These are phyloP conservation scores for Falco rusticolus DNA, from an alignment of 2,797 vertebrate species.

Conservation along the genomic window DNA sequence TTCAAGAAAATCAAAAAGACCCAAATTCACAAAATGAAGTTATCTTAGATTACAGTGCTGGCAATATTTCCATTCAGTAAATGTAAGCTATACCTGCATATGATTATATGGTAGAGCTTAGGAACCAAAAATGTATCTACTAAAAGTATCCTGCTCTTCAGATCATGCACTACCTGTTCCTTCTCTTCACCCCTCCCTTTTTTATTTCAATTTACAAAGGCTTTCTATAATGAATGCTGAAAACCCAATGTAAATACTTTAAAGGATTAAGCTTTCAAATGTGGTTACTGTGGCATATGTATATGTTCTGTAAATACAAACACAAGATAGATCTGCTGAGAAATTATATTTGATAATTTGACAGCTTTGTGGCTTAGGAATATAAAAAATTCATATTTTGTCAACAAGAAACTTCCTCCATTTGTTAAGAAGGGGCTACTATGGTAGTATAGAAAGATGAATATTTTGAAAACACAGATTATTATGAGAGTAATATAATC, in stretches of 20 bases:
- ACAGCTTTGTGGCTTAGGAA: constrained; percentile 54
- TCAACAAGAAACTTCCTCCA: constrained; percentile 70
- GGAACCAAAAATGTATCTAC: constrained; percentile 32
- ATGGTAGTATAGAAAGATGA: not conserved
- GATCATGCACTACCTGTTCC: not conserved
- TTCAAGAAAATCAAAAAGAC: not conserved
- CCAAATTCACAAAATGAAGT: not conserved
- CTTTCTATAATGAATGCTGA: constrained; percentile 54
- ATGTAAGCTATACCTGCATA: not conserved
- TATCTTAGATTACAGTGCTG: not conserved
- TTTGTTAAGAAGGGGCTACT: constrained; percentile 61
- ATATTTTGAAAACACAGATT: constrained; percentile 43
- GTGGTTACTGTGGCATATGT: constrained; percentile 53
- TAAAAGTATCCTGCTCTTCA: constrained; percentile 32
- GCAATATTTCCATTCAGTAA: not conserved
- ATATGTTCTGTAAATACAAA: constrained; percentile 71
- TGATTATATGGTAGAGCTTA: not conserved
- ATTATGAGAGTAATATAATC: not conserved
- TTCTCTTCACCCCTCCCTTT: not conserved
- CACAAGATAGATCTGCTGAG: constrained; percentile 70
- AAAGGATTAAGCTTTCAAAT: constrained; percentile 70
- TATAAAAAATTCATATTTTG: constrained; percentile 77
- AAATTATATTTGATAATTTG: constrained; percentile 73
- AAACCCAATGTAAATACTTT: constrained; percentile 64
- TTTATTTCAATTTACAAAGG: constrained; percentile 64